Evolutionary conservation across 2,888 invertebrate genomes (phyloP), one percentile per base, ranked within the genome.

Genomic region (Hemaris fuciformis): DNA sequence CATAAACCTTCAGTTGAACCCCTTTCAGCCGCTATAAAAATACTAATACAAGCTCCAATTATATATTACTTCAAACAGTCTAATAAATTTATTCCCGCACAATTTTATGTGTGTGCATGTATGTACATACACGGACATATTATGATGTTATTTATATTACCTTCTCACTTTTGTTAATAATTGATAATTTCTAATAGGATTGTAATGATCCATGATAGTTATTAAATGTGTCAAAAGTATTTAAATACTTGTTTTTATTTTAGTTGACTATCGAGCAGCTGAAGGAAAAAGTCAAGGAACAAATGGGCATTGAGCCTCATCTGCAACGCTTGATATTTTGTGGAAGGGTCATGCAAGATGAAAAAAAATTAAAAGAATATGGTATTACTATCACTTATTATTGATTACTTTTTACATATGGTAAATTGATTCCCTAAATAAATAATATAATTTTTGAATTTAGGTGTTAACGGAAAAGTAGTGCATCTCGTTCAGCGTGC

Each of bases 251-350:
- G 27, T 6, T 10, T 25, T n/a, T 8, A 18, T 82, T 83, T 64
- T 87, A 98, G 97, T 94, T 95, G 64, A 97, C 97, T 38, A 96
- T 98, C 59, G 94, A 94, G 63, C 94, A 96, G 80, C 95, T 98
- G 75, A 98, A 98, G 84, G 95, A 96, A 71, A 94, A 94, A 71
- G 96, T 98, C 68, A 94, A 95, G 3, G 95, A 95, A 59, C 94
- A 95, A 67, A 96, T 99, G 70, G 95, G 94, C 63, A 96, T 99
- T 72, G 94, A 96, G 23, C 95, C 96, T 6, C 96, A 96, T 66
- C 95, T 96, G 57, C 99, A 99, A 83, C 94, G 99, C 63, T 94
- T 99, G 42, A 99, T 99, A 74, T 99, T 97, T 84, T 97, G 97
- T 83, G 99, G 99, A n/a, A 94, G 97, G 85, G 98, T 99, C 25